Evolutionary conservation across 2,113 vertebrate species (phyloP).

Genomic region (Lophura nycthemera): DNA sequence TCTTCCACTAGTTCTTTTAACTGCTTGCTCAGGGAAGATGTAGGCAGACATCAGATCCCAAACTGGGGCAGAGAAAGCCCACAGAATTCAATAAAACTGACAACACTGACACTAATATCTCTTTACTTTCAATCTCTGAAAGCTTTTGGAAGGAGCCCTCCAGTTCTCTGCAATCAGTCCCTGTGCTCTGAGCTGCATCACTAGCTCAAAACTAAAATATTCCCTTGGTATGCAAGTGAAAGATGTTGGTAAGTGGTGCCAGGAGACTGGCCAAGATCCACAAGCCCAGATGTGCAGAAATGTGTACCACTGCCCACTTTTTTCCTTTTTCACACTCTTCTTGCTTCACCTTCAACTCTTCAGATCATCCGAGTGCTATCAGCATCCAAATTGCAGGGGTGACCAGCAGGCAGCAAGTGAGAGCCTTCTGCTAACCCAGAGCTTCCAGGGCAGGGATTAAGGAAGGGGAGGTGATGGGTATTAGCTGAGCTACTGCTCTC

Average conservation of each 20-base stretch:
- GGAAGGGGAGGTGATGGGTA: neutral
- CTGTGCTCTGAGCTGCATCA: neutral
- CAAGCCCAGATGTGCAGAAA: accelerated
- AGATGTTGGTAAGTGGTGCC: neutral
- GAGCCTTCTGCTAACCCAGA: neutral
- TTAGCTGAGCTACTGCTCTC: neutral
- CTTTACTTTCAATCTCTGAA: neutral
- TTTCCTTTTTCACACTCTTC: neutral
- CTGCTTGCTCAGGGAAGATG: neutral
- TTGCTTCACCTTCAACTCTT: neutral
- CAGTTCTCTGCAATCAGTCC: accelerated
- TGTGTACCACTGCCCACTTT: accelerated
- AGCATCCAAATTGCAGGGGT: neutral
- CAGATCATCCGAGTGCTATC: neutral
- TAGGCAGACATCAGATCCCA: neutral
- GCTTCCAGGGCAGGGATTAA: neutral
- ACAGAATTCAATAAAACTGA: neutral
- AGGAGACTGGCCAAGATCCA: neutral
- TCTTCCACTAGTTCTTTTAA: neutral
- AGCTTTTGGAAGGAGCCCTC: neutral
- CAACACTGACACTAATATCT: neutral
- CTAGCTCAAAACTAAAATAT: neutral
- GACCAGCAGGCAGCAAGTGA: neutral
- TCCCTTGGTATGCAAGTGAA: neutral
- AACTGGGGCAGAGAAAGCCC: neutral